Percentiles rank a stretch among this genome's conserved stretches.
Evolutionary conservation across 2,113 vertebrate species (phyloP).

Genomic region (Siniperca knerii): DNA sequence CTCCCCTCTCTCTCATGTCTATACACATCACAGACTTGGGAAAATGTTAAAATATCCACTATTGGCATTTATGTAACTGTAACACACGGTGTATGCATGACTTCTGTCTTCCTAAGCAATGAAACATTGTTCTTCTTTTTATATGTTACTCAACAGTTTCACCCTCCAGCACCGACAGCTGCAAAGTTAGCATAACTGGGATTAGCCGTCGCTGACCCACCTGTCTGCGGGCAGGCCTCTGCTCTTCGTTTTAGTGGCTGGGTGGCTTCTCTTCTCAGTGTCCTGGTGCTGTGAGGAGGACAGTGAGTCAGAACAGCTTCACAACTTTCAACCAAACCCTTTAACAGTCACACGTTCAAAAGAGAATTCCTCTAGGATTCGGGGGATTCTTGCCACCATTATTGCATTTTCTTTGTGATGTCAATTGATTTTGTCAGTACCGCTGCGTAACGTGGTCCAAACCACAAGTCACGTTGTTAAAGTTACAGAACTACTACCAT

Average conservation of each 20-base stretch:
- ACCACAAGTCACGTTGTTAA: no score
- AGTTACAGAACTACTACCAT: neutral
- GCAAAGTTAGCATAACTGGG: no score
- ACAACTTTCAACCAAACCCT: neutral
- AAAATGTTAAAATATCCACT: neutral
- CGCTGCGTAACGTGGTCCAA: neutral
- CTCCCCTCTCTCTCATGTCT: neutral
- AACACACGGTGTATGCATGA: neutral
- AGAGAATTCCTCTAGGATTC: neutral
- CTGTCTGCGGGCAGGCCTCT: conserved; percentile 56
- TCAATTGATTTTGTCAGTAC: neutral
- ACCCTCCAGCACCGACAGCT: neutral
- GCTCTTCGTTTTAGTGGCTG: conserved; percentile 52
- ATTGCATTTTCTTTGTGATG: neutral
- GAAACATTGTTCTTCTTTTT: neutral
- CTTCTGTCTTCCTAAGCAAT: neutral
- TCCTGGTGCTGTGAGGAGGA: conserved; percentile 47
- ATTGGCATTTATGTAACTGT: no score
- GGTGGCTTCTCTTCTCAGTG: conserved; percentile 50
- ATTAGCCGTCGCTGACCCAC: conserved; percentile 7
- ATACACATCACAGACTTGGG: neutral
- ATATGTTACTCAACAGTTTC: neutral
- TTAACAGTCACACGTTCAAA: neutral
- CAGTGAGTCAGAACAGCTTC: neutral
- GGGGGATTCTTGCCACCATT: neutral